Base-by-base conservation (phyloP, 2,888 invertebrate species). In the Caenorhabditis becei region DNA sequence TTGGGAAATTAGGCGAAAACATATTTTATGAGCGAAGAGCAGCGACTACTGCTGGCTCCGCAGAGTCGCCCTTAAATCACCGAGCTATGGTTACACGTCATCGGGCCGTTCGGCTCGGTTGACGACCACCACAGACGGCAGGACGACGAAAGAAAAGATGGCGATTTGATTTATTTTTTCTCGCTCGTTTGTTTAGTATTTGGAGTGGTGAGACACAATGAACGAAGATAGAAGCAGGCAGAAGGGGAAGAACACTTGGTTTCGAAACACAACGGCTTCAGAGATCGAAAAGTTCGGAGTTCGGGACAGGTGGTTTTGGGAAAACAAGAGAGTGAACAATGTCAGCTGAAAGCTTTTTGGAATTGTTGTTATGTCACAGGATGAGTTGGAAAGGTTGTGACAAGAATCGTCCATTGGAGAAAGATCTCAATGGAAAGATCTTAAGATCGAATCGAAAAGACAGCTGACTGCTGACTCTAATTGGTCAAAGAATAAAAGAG, bases 1-100 rank as follows among this genome's bases (percentile, higher is more conserved):
- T 54, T 54, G 53, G 54, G 71, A 72, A 72, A 72, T 72, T 72
- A 72, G 63, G 63, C 54, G 71, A 72, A 72, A 62, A 72, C 62
- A 72, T 72, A 63, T 72, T 71, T 72, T 72, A 63, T 72, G 71
- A 54, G 63, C 62, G 47, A 72, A 7, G 54, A 37, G 20, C 7
- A 32, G 41, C 32, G 10, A 14, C 32, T 32, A 24, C 51, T 24
- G 10, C 51, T 7, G 8, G 20, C 20, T 49, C 20, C n/a, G n/a
- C n/a, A n/a, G n/a, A n/a, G n/a, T 49, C 16, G 49, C 20, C 16
- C 49, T 20, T 49, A 62, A 63, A 63, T 63, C 71, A 54, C 54
- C 54, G 70, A 70, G 51, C 62, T 53, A 71, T 71, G 70, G 62
- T 71, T 61, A 62, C 70, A 71, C 70, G 71, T 62, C 47, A 63